A percentile compares a stretch with the other conserved stretches of the same genome.
These are phyloP conservation scores for Mylabris phalerata DNA, from an alignment of 1,140 invertebrate species.

Conservation along the genomic window DNA sequence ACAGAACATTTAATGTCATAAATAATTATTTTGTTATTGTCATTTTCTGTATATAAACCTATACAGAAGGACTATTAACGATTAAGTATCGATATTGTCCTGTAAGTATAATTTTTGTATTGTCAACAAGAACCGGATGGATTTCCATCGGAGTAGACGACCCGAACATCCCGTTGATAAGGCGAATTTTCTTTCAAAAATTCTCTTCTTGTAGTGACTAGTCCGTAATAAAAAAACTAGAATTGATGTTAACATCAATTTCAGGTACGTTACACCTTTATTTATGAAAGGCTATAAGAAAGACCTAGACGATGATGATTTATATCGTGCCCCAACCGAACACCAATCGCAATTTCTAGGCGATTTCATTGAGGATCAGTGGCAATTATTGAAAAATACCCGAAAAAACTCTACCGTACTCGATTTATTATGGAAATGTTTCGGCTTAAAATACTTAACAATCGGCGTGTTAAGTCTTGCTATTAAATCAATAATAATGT, in stretches of 20 bases:
- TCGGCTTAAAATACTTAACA: not conserved
- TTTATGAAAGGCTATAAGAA: constrained; percentile 46
- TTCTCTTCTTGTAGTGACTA: not conserved
- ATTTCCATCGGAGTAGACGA: not conserved
- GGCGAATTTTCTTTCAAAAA: not conserved
- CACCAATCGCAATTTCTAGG: constrained; percentile 1
- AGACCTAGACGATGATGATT: constrained; percentile 15
- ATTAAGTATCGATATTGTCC: too few relatives aligned
- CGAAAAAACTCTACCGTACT: not conserved
- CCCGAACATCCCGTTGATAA: not conserved
- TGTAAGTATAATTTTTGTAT: too few relatives aligned
- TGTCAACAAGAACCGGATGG: not conserved
- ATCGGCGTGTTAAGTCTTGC: too few relatives aligned
- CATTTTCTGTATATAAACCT: too few relatives aligned
- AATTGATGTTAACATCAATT: constrained; percentile 11
- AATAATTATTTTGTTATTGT: too few relatives aligned
- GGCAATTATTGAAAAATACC: not conserved
- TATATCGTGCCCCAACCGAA: not conserved
- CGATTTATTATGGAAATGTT: not conserved
- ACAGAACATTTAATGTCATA: too few relatives aligned
- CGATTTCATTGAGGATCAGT: not conserved
- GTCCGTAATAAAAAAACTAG: not conserved
- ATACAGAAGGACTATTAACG: too few relatives aligned
- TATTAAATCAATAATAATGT: too few relatives aligned
- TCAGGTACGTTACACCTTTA: constrained; percentile 45